Conservation (phyloP, 2,113 vertebrate species). For the Chaetodon trifascialis region DNA sequence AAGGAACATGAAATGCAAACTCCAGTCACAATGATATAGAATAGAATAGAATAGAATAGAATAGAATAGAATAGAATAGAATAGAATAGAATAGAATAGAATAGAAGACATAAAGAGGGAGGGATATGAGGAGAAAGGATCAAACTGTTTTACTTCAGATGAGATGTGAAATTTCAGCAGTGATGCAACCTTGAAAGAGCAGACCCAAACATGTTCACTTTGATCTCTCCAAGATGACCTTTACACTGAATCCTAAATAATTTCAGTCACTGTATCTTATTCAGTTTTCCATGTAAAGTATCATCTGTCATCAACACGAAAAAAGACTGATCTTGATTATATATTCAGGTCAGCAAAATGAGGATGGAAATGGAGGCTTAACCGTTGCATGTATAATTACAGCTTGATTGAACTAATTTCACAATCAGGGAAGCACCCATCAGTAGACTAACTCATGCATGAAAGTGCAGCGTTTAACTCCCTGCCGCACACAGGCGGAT, state of each 20-base stretch:
- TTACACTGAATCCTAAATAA: background rate
- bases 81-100: background rate
- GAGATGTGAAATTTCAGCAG: background rate
- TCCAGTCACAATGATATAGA: too few relatives aligned
- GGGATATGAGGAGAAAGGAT: too few relatives aligned
- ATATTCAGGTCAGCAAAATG: background rate
- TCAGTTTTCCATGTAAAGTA: background rate
- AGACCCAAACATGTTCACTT: background rate
- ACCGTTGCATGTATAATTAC: background rate
- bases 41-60: background rate
- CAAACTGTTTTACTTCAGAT: too few relatives aligned
- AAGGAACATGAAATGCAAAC: background rate
- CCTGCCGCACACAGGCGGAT: background rate
- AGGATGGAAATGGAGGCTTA: background rate
- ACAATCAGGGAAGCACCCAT: background rate
- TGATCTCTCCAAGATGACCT: background rate
- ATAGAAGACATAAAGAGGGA: background rate
- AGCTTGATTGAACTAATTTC: conserved; percentile 13
- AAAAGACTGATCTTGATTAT: background rate
- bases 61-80: background rate
- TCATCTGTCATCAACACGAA: background rate
- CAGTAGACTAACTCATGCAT: background rate
- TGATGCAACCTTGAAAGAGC: background rate
- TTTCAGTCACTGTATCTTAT: background rate
- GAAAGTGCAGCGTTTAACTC: background rate